Evolutionary conservation across 2,888 invertebrate species (phyloP).

Genomic region (Xestia xanthographa): DNA sequence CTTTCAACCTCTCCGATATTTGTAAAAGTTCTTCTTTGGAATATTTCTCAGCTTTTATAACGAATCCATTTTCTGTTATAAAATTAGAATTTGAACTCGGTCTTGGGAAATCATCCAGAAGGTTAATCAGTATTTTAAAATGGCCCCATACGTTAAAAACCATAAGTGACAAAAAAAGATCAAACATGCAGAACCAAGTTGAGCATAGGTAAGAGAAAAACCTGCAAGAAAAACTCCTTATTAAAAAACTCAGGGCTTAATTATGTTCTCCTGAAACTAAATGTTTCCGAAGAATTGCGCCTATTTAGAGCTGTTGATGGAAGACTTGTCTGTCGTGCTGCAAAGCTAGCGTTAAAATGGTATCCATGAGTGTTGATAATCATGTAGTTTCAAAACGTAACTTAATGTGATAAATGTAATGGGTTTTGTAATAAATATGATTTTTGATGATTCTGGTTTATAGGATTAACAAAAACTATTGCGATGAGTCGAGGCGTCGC

Average conservation of each 20-base stretch:
- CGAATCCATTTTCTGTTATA: neutral
- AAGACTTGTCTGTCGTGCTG: too few relatives aligned
- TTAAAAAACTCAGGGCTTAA: neutral
- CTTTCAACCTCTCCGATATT: conserved; percentile 37
- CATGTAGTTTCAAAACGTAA: too few relatives aligned
- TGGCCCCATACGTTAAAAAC: conserved; percentile 66
- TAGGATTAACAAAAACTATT: too few relatives aligned
- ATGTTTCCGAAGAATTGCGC: too few relatives aligned
- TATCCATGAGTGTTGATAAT: too few relatives aligned
- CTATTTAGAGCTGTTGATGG: too few relatives aligned
- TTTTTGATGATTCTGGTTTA: too few relatives aligned
- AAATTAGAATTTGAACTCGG: conserved; percentile 21
- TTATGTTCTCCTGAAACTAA: too few relatives aligned
- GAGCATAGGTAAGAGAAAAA: conserved; percentile 24
- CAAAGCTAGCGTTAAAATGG: too few relatives aligned
- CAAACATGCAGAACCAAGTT: conserved; percentile 53
- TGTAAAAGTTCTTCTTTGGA: conserved; percentile 41
- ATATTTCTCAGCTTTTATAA: conserved; percentile 33
- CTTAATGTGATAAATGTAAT: too few relatives aligned
- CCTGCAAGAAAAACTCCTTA: conserved; percentile 32
- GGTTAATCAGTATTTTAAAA: conserved; percentile 59
- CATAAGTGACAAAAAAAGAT: conserved; percentile 58
- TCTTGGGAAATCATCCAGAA: conserved; percentile 55
- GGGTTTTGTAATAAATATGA: too few relatives aligned
- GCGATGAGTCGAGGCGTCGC: neutral